These are phyloP conservation scores for Drosophila dunni DNA, from an alignment of 1,140 invertebrate genomes.

Conservation along the genomic window DNA sequence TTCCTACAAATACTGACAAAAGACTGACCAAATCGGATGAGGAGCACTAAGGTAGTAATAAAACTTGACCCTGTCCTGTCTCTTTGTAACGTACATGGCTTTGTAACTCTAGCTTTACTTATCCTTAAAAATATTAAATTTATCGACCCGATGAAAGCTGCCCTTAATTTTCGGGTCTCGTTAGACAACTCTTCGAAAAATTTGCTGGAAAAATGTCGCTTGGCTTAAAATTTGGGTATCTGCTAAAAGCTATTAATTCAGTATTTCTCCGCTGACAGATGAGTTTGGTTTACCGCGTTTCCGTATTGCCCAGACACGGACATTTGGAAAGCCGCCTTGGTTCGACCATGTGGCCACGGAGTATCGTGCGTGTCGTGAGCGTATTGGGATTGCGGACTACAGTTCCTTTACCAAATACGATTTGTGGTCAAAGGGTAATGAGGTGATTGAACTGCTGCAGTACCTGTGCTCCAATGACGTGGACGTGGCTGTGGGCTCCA, in stretches of 20 bases:
- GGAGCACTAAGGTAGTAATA: too few relatives aligned
- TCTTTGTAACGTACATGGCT: too few relatives aligned
- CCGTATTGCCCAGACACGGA: conserved; percentile 90
- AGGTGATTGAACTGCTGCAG: conserved; percentile 96
- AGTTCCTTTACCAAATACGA: conserved; percentile 99
- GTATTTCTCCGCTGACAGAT: conserved; percentile 47
- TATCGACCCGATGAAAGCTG: too few relatives aligned
- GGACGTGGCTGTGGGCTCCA: conserved; percentile 96
- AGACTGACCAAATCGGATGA: too few relatives aligned
- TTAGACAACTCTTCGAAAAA: too few relatives aligned
- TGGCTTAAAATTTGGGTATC: too few relatives aligned
- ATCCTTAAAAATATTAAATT: too few relatives aligned
- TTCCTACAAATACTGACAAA: too few relatives aligned
- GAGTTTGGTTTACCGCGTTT: conserved; percentile 82
- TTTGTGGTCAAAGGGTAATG: conserved; percentile 93
- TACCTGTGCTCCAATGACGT: conserved; percentile 98
- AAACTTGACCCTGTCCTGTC: too few relatives aligned
- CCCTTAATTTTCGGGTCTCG: too few relatives aligned
- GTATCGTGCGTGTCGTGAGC: conserved; percentile 97
- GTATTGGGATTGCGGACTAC: conserved; percentile 97
- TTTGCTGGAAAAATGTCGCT: too few relatives aligned
- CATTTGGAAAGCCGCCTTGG: conserved; percentile 96
- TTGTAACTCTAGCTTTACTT: too few relatives aligned
- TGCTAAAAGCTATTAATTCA: background rate
- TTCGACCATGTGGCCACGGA: conserved; percentile 95